Evolutionary conservation across 2,888 invertebrate genomes (phyloP).

Genomic region (Salpingus planirostris): DNA sequence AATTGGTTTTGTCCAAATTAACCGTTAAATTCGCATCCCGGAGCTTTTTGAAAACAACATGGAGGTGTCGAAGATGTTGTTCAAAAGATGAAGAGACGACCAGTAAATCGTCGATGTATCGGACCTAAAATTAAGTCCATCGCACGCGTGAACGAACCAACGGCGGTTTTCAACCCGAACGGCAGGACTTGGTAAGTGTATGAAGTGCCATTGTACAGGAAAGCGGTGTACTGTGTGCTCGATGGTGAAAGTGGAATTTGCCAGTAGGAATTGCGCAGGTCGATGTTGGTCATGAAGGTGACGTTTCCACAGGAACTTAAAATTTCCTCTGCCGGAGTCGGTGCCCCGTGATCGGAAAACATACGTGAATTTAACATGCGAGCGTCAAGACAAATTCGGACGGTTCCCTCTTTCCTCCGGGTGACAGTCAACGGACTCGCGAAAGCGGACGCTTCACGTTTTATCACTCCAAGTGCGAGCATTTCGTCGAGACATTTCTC

Average conservation of each 20-base stretch:
- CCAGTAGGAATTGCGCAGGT: slow-evolving; percentile 13
- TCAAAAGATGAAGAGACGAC: not conserved
- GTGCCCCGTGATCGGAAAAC: slow-evolving; percentile 23
- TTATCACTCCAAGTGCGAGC: slow-evolving; percentile 25
- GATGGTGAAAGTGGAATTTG: slow-evolving; percentile 14
- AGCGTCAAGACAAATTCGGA: slow-evolving; percentile 29
- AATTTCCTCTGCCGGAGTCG: slow-evolving; percentile 15
- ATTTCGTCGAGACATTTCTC: slow-evolving; percentile 23
- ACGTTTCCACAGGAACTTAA: slow-evolving; percentile 5
- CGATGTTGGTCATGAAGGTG: slow-evolving; percentile 14
- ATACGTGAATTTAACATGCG: slow-evolving; percentile 25
- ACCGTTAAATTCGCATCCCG: not conserved
- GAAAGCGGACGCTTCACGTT: slow-evolving; percentile 23
- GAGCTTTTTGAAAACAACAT: not conserved
- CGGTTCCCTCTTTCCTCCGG: slow-evolving; percentile 24
- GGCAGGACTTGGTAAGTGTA: slow-evolving; percentile 27
- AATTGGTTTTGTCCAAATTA: not conserved
- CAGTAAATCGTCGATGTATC: slow-evolving; percentile 27
- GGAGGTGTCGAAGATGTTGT: not conserved
- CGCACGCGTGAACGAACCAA: slow-evolving; percentile 15
- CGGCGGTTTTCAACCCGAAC: slow-evolving; percentile 24
- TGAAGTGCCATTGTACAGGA: slow-evolving; percentile 15
- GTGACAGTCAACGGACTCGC: slow-evolving; percentile 27
- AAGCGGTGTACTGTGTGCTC: slow-evolving; percentile 14
- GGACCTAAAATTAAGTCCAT: slow-evolving; percentile 18